phyloP scores from a whole-genome alignment of 2,797 vertebrate species.

The Acipenser transmontanus region DNA sequence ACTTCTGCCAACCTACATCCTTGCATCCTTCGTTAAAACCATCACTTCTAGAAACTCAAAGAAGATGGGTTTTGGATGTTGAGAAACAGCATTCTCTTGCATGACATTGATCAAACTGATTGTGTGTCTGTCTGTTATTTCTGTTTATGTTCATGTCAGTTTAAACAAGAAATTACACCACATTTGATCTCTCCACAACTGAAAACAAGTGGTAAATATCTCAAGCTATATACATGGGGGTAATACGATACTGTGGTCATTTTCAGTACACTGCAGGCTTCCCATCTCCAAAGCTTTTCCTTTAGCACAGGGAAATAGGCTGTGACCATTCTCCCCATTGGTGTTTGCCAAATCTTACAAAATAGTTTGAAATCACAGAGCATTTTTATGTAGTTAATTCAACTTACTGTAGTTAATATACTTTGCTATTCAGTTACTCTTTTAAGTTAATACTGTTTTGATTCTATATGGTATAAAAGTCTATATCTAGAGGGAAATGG shows the following conservation, averaged over 20 bases:
- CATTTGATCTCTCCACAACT: conserved; percentile 7
- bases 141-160: conserved; percentile 3
- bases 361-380: too few species aligned
- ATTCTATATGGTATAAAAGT: too few species aligned
- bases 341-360: not conserved
- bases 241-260: conserved; percentile 6
- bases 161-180: conserved; percentile 8
- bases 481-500: too few species aligned
- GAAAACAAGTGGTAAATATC: conserved; percentile 16
- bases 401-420: too few species aligned
- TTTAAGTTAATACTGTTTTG: too few species aligned
- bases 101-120: conserved; percentile 6
- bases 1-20: too few species aligned
- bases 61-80: too few species aligned
- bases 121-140: not conserved
- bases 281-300: not conserved
- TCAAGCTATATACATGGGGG: conserved; percentile 7
- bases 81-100: not conserved
- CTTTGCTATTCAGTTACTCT: too few species aligned
- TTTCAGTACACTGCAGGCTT: conserved; percentile 5
- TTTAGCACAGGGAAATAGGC: not conserved
- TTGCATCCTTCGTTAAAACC: too few species aligned
- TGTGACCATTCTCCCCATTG: not conserved
- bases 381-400: too few species aligned
- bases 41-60: too few species aligned